Conservation (phyloP, 2,888 invertebrate species). For the Eulithis testata region DNA sequence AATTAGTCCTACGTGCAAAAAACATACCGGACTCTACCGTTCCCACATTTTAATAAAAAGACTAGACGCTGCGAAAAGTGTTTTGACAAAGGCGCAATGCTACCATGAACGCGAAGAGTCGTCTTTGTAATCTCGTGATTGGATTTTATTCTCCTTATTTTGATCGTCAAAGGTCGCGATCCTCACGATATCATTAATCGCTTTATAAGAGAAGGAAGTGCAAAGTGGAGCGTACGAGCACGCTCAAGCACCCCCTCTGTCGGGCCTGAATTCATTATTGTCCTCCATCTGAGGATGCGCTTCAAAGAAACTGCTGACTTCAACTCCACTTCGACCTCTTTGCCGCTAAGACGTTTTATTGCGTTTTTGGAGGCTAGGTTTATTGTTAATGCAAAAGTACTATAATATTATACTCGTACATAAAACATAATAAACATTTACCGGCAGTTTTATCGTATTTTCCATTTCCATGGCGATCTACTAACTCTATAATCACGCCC, state of each 20-base stretch:
- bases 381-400: constrained; percentile 54
- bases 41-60: constrained; percentile 31
- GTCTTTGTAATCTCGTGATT: constrained; percentile 58
- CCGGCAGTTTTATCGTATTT: too few species aligned
- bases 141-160: constrained; percentile 72
- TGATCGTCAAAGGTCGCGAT: constrained; percentile 67
- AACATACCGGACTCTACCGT: constrained; percentile 27
- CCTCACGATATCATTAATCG: constrained; percentile 75
- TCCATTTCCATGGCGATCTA: too few species aligned
- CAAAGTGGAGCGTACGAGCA: constrained; percentile 75
- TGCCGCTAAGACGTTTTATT: constrained; percentile 65
- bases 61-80: constrained; percentile 26
- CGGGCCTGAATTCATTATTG: constrained; percentile 79
- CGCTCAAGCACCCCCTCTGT: constrained; percentile 58
- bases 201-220: constrained; percentile 74
- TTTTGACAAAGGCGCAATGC: constrained; percentile 41
- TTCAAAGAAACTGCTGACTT: constrained; percentile 81
- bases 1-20: constrained; percentile 13
- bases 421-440: background rate
- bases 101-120: constrained; percentile 39
- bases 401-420: too few species aligned
- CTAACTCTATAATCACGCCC: too few species aligned
- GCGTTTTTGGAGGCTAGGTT: constrained; percentile 63
- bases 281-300: constrained; percentile 72
- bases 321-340: constrained; percentile 59